phyloP scores from a whole-genome alignment of 2,888 invertebrate genomes.

The Lamellibrachia columna region DNA sequence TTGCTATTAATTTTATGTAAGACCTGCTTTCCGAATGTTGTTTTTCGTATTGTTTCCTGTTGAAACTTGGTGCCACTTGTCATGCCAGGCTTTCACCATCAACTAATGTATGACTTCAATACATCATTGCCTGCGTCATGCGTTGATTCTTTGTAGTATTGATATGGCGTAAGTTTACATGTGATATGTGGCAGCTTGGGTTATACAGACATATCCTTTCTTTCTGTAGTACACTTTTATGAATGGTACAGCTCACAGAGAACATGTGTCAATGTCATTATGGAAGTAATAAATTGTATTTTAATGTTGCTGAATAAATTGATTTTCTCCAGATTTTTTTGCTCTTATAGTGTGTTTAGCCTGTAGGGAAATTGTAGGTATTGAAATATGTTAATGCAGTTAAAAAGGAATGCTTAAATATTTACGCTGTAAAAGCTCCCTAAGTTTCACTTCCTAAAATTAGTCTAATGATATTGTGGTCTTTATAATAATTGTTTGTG shows the following conservation, averaged over 20 bases:
- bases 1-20: neutral
- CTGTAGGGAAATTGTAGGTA: too few relatives aligned
- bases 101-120: neutral
- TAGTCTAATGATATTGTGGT: neutral
- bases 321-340: neutral
- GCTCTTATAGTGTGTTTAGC: neutral
- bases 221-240: neutral
- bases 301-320: neutral
- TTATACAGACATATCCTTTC: neutral
- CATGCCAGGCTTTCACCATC: neutral
- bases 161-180: neutral
- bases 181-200: neutral
- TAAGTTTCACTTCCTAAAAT: neutral
- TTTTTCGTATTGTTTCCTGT: neutral
- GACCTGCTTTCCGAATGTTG: neutral
- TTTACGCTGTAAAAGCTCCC: too few relatives aligned
- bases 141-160: neutral
- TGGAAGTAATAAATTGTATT: conserved; percentile 3
- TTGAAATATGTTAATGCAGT: neutral
- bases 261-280: neutral
- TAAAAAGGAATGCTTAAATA: too few relatives aligned
- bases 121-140: neutral
- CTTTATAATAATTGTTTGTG: neutral
- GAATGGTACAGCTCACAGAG: neutral
- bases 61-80: neutral